Evolutionary conservation across 2,797 vertebrate species (phyloP), one percentile per base, ranked within the genome.

Genomic region (Galaxias olidus): DNA sequence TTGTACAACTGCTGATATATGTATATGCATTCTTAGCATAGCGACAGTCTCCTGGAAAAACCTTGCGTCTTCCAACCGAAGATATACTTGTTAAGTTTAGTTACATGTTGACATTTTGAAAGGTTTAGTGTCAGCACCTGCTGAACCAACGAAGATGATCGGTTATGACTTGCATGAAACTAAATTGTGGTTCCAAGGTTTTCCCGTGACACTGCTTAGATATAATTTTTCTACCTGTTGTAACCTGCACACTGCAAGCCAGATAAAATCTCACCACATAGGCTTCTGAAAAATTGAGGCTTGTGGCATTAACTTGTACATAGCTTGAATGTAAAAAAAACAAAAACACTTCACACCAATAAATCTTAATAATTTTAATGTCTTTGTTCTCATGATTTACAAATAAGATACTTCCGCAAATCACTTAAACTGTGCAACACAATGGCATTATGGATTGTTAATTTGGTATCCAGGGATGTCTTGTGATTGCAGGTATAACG

Each of bases 281-380:
- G 45, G 17, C 10, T 48, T 72, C 55, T 54, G n/a, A 46, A 47
- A 56, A 63, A 50, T 17, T 44, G 19, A 46, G 48, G 19, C 8
- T 9, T 43, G 42, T 54, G 57, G 50, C 48, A 76, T 65, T 76
- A 90, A 93, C 90, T 89, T 94, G 92, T 91, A 91, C 87, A 90
- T 93, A 92, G 89, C 81, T 79, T 87, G 83, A 76, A 85, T 90
- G 89, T 87, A 90, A 90, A 91, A 87, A 88, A 88, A 75, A 76
- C 49, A 75, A 69, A 20, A 91, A 94, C 55, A 48, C 48, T 4
- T 68, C 54, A 43, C 14, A 63, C n/a, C 30, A 41, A 57, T 81
- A 80, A 84, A 89, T 88, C 87, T 82, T 73, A 77, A 86, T 86
- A 72, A 80, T 69, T 90, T 89, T 89, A 88, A 87, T 87, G 79